Base-by-base conservation (phyloP, 1,140 invertebrate species). In the Periplaneta americana region DNA sequence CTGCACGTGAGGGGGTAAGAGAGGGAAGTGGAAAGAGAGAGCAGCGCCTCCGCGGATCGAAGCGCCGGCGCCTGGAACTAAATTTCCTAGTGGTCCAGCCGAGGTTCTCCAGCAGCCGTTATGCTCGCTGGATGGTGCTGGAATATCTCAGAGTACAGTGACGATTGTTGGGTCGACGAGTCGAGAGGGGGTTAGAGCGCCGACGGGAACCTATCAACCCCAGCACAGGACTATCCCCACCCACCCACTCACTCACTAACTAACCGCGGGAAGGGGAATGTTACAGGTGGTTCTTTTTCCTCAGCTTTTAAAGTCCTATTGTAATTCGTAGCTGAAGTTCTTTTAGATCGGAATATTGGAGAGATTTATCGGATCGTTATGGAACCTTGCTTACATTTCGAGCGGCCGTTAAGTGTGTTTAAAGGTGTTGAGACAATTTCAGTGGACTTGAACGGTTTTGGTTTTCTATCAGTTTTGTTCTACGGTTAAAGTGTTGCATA, bases 11-110 rank as follows among this genome's bases (percentile, higher is more conserved):
- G 35, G 35, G 77, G 77, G 28, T 3, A 32, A 48, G 36, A 39
- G 75, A 34, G 4, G 74, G 13, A n/a, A 22, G 33, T n/a, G 22
- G 74, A 74, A 74, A 36, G 82, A 34, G 76, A 37, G 36, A 35
- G 36, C 32, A 57, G 81, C 76, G 82, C 75, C 80, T 33, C 74
- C 81, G 31, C 36, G 34, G 79, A 74, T 75, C 76, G 76, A 35
- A 74, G 81, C 31, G 81, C 75, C 76, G 78, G n/a, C 74, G 57
- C 36, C 37, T n/a, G 37, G 76, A 48, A 79, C 28, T 78, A 36
- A 35, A 66, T 66, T 66, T 66, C 78, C 36, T 34, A 34, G 78
- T 57, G 57, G 36, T 57, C 36, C 78, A 48, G 78, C 35, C 48
- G 48, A 66, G 28, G 22, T n/a, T 66, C 48, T 66, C 48, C 22